Evolutionary conservation across 2,113 vertebrate species (phyloP), one percentile per base, ranked within the genome.

Genomic region (Circaetus gallicus): DNA sequence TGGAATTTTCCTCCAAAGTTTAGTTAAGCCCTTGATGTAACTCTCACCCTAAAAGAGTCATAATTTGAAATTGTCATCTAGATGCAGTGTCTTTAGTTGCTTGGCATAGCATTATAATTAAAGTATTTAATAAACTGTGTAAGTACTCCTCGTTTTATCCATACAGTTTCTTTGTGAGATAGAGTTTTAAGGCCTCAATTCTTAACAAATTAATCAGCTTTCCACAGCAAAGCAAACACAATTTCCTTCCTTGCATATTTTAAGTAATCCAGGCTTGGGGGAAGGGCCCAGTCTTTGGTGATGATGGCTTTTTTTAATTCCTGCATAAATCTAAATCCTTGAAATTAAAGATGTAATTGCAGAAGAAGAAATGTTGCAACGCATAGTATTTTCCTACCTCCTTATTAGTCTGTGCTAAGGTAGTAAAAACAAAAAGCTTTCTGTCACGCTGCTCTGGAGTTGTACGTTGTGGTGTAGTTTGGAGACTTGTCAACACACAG

Each of bases 201-300:
- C 85, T 72, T 97, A 96, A 86, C 66, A 91, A 81, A 95, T 86
- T 95, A 86, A 97, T 94, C 84, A 93, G 86, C 93, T 97, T 96
- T 89, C 61, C 7, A 2, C 71, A 85, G 94, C 67, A 96, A 94
- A 91, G 71, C 59, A 94, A 96, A 95, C 65, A 89, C 55, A 73
- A 24, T 95, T 95, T 93, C 47, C 38, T 93, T 32, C 55, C 13
- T 29, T 95, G 86, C 72, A 74, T 95, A 79, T 83, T 95, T 93
- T 58, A 85, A 93, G 56, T 86, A 93, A 95, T 91, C 71, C 52
- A 80, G 24, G 73, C 61, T 58, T 59, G 65, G 36, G 65, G 72
- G 45, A 52, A 79, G 14, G 61, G 43, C 40, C 29, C 19, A 13
- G 58, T 32, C 22, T 56, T 66, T 87, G 21, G 45, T 56, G 63